These are phyloP conservation scores for Drosophila percnosoma DNA, from an alignment of 2,888 invertebrate genomes.

Conservation along the genomic window DNA sequence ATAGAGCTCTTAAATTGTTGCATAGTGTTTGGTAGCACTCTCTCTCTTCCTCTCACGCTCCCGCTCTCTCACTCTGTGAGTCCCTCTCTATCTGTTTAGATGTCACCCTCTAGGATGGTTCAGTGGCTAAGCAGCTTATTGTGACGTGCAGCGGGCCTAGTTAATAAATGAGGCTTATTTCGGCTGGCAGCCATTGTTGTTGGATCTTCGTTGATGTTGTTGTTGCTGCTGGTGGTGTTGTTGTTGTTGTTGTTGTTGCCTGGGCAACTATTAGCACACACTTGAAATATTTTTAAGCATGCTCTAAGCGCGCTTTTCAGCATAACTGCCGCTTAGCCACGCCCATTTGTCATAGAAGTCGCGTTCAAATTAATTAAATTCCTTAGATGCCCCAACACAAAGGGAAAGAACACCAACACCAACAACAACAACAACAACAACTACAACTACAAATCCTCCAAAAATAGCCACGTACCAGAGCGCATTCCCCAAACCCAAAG, in stretches of 20 bases:
- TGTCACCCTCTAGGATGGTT: slow-evolving; percentile 56
- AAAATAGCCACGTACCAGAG: slow-evolving; percentile 64
- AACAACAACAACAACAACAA: neutral
- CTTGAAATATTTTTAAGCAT: slow-evolving; percentile 55
- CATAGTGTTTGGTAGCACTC: slow-evolving; percentile 54
- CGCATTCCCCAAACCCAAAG: slow-evolving; percentile 50
- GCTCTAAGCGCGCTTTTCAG: slow-evolving; percentile 69
- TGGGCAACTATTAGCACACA: slow-evolving; percentile 64
- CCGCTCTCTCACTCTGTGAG: neutral
- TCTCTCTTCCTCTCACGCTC: neutral
- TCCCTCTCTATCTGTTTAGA: neutral
- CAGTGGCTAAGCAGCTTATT: slow-evolving; percentile 67
- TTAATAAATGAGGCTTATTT: slow-evolving; percentile 65
- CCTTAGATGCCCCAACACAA: slow-evolving; percentile 56
- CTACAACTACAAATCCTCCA: slow-evolving; percentile 30
- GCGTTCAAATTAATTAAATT: slow-evolving; percentile 78
- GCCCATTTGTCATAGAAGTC: slow-evolving; percentile 77
- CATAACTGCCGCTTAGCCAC: slow-evolving; percentile 66
- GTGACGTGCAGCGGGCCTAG: slow-evolving; percentile 54
- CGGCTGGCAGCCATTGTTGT: slow-evolving; percentile 55
- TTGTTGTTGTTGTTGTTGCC: slow-evolving; percentile 39
- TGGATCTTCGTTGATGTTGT: slow-evolving; percentile 4
- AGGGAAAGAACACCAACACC: slow-evolving; percentile 14
- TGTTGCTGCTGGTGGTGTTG: slow-evolving; percentile 7
- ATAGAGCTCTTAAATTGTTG: slow-evolving; percentile 53